phyloP scores from a whole-genome alignment of 2,797 vertebrate species.

The Lithobates sylvaticus region DNA sequence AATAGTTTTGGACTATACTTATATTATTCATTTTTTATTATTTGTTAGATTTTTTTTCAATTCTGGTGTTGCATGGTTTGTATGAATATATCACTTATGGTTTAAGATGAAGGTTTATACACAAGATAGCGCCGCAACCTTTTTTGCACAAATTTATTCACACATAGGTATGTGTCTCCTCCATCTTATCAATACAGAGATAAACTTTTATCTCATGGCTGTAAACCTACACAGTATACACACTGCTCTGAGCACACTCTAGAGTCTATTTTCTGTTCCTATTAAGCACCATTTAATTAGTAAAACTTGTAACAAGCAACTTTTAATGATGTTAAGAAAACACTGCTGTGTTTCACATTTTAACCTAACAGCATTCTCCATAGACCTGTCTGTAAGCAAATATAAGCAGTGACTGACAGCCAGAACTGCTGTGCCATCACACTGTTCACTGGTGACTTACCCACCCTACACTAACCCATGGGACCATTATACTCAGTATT shows the following conservation, averaged over 20 bases:
- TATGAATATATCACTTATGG: no score
- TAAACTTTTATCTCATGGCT: neutral
- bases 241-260: neutral
- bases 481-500: neutral
- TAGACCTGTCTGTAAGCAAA: neutral
- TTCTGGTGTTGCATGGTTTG: no score
- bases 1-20: no score
- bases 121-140: no score
- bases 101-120: no score
- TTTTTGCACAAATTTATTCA: no score
- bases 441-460: neutral
- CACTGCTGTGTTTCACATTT: neutral
- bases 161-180: no score
- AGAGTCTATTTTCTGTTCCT: neutral
- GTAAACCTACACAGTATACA: neutral
- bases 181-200: no score
- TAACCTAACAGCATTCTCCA: neutral
- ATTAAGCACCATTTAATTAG: neutral
- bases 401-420: neutral
- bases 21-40: no score
- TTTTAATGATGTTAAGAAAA: neutral
- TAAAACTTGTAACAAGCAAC: neutral
- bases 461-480: no score
- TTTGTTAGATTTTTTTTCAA: no score
- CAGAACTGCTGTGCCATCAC: neutral